Conservation (phyloP, 2,888 invertebrate species). For the Sarcophaga carnaria region DNA sequence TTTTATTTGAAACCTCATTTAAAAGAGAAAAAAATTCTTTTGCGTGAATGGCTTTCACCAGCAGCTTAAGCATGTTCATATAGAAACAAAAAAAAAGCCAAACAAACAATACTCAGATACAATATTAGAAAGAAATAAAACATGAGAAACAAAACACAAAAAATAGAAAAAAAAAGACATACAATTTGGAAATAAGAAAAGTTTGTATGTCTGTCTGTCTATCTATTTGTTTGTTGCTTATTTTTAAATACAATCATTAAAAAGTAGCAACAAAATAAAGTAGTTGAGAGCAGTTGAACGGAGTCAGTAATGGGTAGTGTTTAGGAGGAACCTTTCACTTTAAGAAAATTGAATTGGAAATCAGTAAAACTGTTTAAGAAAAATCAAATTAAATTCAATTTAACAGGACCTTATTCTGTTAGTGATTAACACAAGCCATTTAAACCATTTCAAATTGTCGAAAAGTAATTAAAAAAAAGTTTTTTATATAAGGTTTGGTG, state of each 20-base stretch:
- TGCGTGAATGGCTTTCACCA: slow-evolving; percentile 70
- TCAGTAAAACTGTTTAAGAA: slow-evolving; percentile 1
- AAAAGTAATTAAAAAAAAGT: too few relatives aligned
- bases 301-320: background rate
- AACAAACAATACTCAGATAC: slow-evolving; percentile 7
- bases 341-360: background rate
- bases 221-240: background rate
- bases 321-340: slow-evolving; percentile 60
- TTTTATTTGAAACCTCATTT: slow-evolving; percentile 58
- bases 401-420: background rate
- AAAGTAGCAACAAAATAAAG: slow-evolving; percentile 46
- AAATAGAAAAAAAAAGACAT: slow-evolving; percentile 42
- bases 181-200: slow-evolving; percentile 64
- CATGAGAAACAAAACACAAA: background rate
- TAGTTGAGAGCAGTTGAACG: background rate
- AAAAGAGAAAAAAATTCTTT: slow-evolving; percentile 56
- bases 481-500: too few relatives aligned
- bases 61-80: slow-evolving; percentile 60
- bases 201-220: slow-evolving; percentile 20
- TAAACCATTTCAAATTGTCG: too few relatives aligned
- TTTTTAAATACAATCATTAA: slow-evolving; percentile 53
- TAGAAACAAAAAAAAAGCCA: slow-evolving; percentile 29
- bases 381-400: slow-evolving; percentile 47
- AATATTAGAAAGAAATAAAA: slow-evolving; percentile 14
- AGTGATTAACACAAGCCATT: too few relatives aligned